Conservation (phyloP, 1,140 invertebrate species). For the Teleogryllus occipitalis region DNA sequence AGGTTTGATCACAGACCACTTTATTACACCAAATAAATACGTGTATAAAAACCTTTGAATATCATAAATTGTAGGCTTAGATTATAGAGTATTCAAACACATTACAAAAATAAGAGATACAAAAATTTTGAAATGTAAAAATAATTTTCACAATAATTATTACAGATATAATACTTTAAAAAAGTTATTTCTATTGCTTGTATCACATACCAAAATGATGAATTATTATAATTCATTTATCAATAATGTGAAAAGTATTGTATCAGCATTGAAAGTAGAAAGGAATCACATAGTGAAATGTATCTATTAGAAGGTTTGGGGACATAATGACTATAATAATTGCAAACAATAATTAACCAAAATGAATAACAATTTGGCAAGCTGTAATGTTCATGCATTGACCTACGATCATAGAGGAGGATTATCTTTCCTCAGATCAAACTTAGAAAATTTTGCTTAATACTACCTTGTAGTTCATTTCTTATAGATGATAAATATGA, state of each 20-base stretch:
- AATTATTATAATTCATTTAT: not conserved
- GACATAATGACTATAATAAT: constrained; percentile 6
- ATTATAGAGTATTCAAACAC: not conserved
- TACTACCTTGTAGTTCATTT: not conserved
- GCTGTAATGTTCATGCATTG: constrained; percentile 4
- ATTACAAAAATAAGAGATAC: not conserved
- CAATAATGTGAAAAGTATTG: not conserved
- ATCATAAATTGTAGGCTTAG: not conserved
- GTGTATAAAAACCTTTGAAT: not conserved
- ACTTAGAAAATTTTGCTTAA: not conserved
- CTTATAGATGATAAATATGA: not conserved
- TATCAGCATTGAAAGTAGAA: constrained; percentile 5
- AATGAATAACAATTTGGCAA: not conserved
- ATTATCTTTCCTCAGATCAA: not conserved
- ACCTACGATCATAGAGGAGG: not conserved
- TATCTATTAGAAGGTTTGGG: not conserved
- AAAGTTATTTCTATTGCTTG: not conserved
- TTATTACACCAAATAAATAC: not conserved
- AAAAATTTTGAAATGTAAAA: not conserved
- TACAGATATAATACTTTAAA: not conserved
- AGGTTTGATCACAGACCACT: not conserved
- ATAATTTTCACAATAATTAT: constrained; percentile 3
- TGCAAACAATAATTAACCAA: not conserved
- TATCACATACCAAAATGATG: not conserved
- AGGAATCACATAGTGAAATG: not conserved